Percentiles rank a stretch among this genome's conserved stretches.
phyloP scores from a whole-genome alignment of 2,888 invertebrate species.

The Palloptera scutellata region DNA sequence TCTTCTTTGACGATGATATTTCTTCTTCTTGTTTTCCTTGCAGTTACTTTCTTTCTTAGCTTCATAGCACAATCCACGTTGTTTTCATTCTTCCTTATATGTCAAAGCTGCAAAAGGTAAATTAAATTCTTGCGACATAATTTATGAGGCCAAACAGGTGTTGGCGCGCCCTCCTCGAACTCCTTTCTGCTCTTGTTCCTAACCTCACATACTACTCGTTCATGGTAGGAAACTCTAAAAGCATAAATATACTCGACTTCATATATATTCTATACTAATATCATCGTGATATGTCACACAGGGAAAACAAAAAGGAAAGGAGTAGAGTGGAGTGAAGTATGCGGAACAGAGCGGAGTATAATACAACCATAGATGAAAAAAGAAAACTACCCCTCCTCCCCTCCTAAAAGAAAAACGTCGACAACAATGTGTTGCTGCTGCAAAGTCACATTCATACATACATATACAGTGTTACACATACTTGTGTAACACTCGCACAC shows the following conservation, averaged over 20 bases:
- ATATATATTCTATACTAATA: conserved; percentile 22
- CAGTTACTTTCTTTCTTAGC: conserved; percentile 1
- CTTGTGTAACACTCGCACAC: no score
- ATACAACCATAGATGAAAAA: no score
- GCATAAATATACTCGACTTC: no score
- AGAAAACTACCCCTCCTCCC: no score
- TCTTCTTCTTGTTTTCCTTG: conserved; percentile 9
- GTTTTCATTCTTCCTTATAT: conserved; percentile 11
- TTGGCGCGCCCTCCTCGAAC: conserved; percentile 32
- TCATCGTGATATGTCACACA: conserved; percentile 23
- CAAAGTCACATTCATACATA: no score
- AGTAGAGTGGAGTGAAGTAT: neutral
- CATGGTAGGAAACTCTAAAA: no score
- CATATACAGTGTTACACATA: no score
- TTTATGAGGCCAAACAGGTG: conserved; percentile 57
- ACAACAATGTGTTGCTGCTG: no score
- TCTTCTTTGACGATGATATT: neutral
- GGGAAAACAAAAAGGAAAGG: neutral
- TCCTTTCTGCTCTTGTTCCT: no score
- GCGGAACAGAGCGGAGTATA: neutral
- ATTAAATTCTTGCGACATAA: conserved; percentile 50
- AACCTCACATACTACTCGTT: no score
- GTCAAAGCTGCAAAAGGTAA: conserved; percentile 32
- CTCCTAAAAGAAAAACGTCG: no score
- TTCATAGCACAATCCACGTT: neutral